A percentile compares a stretch with the other conserved stretches of the same genome.
Evolutionary conservation across 2,113 vertebrate species (phyloP).

Genomic region (Picathartes gymnocephalus): DNA sequence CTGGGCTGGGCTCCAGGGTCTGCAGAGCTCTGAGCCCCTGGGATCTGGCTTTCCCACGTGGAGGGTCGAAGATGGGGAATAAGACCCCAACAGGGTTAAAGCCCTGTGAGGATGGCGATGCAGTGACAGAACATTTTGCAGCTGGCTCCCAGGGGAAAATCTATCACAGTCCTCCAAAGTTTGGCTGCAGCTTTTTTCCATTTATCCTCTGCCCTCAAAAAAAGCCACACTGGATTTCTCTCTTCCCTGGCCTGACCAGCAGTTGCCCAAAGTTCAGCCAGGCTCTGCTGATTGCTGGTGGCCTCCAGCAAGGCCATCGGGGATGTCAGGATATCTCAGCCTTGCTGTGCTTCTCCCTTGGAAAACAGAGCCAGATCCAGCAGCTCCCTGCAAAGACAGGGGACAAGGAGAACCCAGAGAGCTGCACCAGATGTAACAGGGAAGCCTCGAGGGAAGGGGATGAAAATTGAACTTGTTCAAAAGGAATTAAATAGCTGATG

Average conservation of each 20-base stretch:
- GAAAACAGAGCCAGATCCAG: background rate
- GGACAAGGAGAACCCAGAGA: background rate
- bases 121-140: background rate
- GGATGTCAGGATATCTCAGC: background rate
- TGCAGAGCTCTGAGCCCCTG: background rate
- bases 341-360: background rate
- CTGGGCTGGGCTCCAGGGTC: background rate
- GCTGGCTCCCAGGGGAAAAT: background rate
- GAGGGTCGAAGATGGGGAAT: fast-evolving
- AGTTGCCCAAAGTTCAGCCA: background rate
- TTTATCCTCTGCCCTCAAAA: background rate
- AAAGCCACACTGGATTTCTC: fast-evolving
- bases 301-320: background rate
- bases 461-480: background rate
- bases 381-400: background rate
- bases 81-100: background rate
- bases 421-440: background rate
- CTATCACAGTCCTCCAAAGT: background rate
- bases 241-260: fast-evolving
- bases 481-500: conserved; percentile 40
- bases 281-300: background rate
- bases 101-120: fast-evolving
- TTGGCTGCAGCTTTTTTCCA: background rate
- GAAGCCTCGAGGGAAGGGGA: background rate
- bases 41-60: background rate